phyloP scores from a whole-genome alignment of 2,888 invertebrate species.

The Gymnocheta viridis region DNA sequence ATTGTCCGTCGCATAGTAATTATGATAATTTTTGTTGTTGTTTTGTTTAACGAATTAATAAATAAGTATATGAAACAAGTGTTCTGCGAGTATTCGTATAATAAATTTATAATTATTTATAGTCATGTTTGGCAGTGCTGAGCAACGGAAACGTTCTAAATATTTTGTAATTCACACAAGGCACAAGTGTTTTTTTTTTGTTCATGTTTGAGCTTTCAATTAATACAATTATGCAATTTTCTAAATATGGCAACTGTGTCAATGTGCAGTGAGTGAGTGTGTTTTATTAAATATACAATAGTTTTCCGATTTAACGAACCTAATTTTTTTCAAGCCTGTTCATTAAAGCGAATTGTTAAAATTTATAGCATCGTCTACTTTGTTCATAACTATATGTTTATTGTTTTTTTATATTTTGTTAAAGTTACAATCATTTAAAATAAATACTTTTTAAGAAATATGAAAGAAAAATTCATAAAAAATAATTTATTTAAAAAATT shows the following conservation, averaged over 20 bases:
- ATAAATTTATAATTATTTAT: conserved; percentile 14
- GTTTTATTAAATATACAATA: not conserved
- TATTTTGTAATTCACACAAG: conserved; percentile 27
- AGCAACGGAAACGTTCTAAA: conserved; percentile 59
- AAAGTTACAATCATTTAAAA: no score
- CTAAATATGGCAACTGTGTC: conserved; percentile 44
- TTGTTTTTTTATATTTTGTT: no score
- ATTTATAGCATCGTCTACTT: not conserved
- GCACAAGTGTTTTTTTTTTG: not conserved
- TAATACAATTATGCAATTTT: conserved; percentile 18
- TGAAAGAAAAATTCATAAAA: no score
- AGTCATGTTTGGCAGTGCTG: conserved; percentile 19
- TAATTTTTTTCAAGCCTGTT: no score
- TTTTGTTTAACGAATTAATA: conserved; percentile 17
- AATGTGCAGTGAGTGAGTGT: conserved; percentile 12
- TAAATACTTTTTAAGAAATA: no score
- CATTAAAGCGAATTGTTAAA: no score
- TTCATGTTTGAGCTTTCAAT: conserved; percentile 2
- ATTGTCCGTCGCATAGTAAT: conserved; percentile 6
- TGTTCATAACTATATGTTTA: no score
- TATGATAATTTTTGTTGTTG: conserved; percentile 43
- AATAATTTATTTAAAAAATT: no score
- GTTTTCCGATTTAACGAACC: no score
- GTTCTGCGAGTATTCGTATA: not conserved
- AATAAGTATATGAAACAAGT: conserved; percentile 9